Conservation (phyloP, 92 coral and sea anemone genomes). For the Micromussa lordhowensis region DNA sequence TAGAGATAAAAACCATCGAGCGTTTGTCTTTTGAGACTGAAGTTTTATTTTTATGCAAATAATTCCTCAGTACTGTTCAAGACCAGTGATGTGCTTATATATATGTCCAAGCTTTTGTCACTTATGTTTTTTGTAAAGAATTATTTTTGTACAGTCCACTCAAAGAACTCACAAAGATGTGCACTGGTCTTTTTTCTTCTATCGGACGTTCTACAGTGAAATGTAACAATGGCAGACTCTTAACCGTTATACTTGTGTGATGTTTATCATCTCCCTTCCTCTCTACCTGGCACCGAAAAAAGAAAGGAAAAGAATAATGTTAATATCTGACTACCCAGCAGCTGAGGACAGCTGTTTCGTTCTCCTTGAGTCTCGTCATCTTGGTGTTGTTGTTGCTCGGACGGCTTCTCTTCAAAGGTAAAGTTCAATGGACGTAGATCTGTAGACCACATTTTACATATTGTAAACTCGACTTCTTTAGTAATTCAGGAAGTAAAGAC, state of each 20-base stretch:
- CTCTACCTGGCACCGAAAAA: background rate
- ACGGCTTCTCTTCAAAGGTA: too few relatives aligned
- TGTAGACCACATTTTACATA: too few relatives aligned
- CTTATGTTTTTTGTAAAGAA: background rate
- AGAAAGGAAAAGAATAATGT: too few relatives aligned
- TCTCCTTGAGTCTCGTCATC: background rate
- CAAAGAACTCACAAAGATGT: background rate
- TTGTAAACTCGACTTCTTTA: too few relatives aligned
- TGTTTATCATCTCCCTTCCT: background rate
- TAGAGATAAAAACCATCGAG: background rate
- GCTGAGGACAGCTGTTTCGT: background rate
- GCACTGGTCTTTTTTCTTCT: background rate
- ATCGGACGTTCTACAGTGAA: background rate
- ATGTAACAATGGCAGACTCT: background rate
- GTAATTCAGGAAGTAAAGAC: background rate
- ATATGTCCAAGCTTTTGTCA: background rate
- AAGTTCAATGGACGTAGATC: too few relatives aligned
- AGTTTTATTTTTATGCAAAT: background rate
- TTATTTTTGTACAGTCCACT: background rate
- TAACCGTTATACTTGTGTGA: background rate
- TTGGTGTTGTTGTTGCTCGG: too few relatives aligned
- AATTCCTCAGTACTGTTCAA: background rate
- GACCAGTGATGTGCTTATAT: background rate
- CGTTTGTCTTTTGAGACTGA: background rate
- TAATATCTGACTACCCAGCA: background rate